These are phyloP conservation scores for Maniola hyperantus DNA, from an alignment of 2,888 invertebrate species.

Conservation along the genomic window DNA sequence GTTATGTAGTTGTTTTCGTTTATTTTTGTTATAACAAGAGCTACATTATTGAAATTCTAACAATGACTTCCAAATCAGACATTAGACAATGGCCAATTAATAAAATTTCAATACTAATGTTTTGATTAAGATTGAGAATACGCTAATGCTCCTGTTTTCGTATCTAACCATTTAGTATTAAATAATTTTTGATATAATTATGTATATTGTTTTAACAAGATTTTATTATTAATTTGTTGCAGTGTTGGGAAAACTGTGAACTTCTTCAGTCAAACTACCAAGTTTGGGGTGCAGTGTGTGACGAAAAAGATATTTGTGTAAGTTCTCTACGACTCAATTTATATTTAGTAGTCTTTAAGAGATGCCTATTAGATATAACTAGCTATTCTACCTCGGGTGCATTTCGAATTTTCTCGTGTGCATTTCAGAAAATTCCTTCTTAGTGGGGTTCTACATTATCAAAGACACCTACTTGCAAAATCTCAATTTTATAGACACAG, in stretches of 20 bases:
- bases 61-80: no score
- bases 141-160: no score
- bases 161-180: neutral
- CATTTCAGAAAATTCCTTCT: no score
- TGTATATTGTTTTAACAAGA: neutral
- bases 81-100: neutral
- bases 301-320: constrained; percentile 88
- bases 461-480: no score
- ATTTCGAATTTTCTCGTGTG: no score
- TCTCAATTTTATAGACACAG: no score
- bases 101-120: neutral
- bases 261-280: constrained; percentile 87
- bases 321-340: constrained; percentile 62
- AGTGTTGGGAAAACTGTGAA: constrained; percentile 91
- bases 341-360: no score
- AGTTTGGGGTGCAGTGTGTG: constrained; percentile 88
- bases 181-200: neutral
- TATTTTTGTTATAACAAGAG: neutral
- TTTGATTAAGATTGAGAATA: no score
- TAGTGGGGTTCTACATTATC: no score
- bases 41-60: neutral
- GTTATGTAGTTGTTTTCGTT: neutral
- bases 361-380: no score
- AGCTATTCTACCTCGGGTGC: no score
- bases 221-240: constrained; percentile 76